phyloP scores from a whole-genome alignment of 1,140 invertebrate genomes.

The Mya arenaria region DNA sequence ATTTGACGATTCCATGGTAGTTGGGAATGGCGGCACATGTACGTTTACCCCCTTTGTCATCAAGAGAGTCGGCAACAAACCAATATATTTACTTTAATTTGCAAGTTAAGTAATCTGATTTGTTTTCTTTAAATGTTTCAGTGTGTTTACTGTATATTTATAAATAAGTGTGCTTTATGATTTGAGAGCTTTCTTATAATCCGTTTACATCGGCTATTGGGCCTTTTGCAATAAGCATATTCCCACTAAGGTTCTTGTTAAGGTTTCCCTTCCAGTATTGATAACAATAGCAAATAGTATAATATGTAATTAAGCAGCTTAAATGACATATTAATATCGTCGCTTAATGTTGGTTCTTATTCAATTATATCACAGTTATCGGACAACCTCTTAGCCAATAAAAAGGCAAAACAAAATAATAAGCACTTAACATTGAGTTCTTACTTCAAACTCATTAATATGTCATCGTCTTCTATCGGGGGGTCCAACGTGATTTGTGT shows the following conservation, averaged over 20 bases:
- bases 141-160: too few species aligned
- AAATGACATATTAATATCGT: too few species aligned
- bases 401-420: too few species aligned
- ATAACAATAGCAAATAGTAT: too few species aligned
- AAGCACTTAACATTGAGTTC: too few species aligned
- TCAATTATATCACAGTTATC: neutral
- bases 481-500: too few species aligned
- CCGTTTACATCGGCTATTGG: neutral
- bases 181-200: too few species aligned
- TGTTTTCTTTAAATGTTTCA: too few species aligned
- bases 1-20: constrained; percentile 26
- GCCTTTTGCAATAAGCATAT: neutral
- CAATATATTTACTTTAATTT: too few species aligned
- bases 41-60: constrained; percentile 17
- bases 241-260: neutral
- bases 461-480: constrained; percentile 23
- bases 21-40: constrained; percentile 8
- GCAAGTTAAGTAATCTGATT: too few species aligned
- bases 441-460: constrained; percentile 10
- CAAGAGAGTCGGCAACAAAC: constrained; percentile 9
- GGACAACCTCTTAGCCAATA: too few species aligned
- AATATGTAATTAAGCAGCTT: too few species aligned
- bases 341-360: neutral
- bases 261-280: neutral
- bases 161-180: neutral